phyloP scores from a whole-genome alignment of 2,113 vertebrate species.

The Bubo bubo region DNA sequence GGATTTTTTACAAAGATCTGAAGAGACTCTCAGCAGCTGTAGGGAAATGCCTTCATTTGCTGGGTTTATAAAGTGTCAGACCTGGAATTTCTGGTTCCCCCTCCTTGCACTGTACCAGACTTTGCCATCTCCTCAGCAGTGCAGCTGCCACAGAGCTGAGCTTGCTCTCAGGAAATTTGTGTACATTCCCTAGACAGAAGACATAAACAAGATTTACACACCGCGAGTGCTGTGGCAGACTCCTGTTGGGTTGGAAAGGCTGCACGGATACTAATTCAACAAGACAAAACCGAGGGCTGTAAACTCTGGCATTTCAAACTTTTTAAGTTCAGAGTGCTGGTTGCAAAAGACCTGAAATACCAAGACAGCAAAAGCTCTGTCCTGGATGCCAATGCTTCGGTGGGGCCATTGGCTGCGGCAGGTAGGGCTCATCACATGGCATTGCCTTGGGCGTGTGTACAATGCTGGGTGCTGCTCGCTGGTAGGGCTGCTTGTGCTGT shows the following conservation, averaged over 20 bases:
- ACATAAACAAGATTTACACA: neutral
- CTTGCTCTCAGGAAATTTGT: neutral
- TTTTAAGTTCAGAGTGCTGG: neutral
- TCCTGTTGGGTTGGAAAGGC: neutral
- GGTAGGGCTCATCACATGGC: neutral
- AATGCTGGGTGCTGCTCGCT: fast-evolving
- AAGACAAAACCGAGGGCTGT: neutral
- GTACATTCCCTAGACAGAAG: neutral
- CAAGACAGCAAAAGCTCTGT: neutral
- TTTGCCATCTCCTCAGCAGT: neutral
- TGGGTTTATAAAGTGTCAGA: neutral
- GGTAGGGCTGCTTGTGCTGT: neutral
- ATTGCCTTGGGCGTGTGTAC: neutral
- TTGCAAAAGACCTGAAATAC: neutral
- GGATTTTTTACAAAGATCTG: neutral
- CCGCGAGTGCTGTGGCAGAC: fast-evolving
- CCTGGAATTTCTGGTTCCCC: neutral
- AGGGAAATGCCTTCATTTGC: neutral
- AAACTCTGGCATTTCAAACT: neutral
- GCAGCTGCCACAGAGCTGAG: neutral
- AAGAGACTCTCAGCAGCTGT: neutral
- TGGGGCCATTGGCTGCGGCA: neutral
- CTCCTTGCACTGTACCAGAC: no score
- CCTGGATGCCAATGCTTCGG: fast-evolving
- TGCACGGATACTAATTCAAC: neutral